Conservation (phyloP, 2,113 vertebrate genomes). For the Paedocypris sp. region DNA sequence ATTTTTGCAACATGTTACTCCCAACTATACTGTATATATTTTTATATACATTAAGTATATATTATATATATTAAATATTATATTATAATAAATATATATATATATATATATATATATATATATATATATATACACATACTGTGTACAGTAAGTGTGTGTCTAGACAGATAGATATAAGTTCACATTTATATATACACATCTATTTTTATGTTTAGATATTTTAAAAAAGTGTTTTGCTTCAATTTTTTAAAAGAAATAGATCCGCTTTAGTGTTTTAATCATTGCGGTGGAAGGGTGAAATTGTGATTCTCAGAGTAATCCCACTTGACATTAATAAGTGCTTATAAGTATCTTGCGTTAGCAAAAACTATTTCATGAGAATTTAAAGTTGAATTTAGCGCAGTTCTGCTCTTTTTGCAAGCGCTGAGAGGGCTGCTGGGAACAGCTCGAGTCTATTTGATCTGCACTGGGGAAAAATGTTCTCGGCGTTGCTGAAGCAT, state of each 20-base stretch:
- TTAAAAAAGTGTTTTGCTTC: too few relatives aligned
- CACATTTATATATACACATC: too few relatives aligned
- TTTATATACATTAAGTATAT: too few relatives aligned
- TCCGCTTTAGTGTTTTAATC: slow-evolving; percentile 2
- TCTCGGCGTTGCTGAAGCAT: slow-evolving; percentile 12
- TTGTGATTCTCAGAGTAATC: slow-evolving; percentile 21
- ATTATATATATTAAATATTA: too few relatives aligned
- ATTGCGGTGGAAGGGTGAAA: slow-evolving; percentile 21
- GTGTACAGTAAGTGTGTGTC: too few relatives aligned
- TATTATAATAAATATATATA: too few relatives aligned
- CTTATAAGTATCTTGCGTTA: slow-evolving; percentile 8
- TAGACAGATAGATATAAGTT: too few relatives aligned
- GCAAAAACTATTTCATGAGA: slow-evolving; percentile 23
- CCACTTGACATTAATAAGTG: slow-evolving; percentile 28
- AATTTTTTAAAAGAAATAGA: background rate
- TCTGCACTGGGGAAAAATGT: slow-evolving; percentile 11
- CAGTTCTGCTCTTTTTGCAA: slow-evolving; percentile 2
- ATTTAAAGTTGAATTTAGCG: slow-evolving; percentile 29
- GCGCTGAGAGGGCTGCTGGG: slow-evolving; percentile 7
- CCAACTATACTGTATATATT: too few relatives aligned
- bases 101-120: too few relatives aligned
- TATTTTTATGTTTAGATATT: too few relatives aligned
- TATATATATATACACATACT: too few relatives aligned
- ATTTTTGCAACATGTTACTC: too few relatives aligned
- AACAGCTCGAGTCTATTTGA: slow-evolving; percentile 17